These are phyloP conservation scores for Phragmatobia fuliginosa DNA, from an alignment of 2,888 invertebrate species.

Conservation along the genomic window DNA sequence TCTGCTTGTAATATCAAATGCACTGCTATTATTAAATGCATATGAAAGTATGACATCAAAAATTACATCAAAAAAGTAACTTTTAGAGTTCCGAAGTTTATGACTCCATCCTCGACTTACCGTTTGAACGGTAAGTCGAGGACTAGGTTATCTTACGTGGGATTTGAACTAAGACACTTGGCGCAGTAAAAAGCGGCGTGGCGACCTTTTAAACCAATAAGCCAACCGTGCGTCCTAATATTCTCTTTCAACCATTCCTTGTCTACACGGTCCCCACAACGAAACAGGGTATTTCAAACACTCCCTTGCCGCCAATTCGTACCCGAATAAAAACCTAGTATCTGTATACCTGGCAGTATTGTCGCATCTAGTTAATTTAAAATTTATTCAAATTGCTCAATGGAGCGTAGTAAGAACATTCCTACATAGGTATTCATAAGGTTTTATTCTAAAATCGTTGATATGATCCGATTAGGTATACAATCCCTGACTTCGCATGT, in stretches of 20 bases:
- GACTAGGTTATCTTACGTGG: no score
- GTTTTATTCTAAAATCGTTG: slow-evolving; percentile 30
- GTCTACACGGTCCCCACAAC: neutral
- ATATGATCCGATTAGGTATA: slow-evolving; percentile 39
- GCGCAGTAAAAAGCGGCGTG: no score
- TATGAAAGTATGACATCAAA: no score
- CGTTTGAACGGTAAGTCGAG: no score
- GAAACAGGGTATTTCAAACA: slow-evolving; percentile 11
- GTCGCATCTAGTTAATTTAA: slow-evolving; percentile 38
- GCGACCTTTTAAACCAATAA: no score
- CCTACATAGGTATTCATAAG: slow-evolving; percentile 32
- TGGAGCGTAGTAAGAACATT: slow-evolving; percentile 37
- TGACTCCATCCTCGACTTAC: no score
- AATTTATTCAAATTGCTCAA: slow-evolving; percentile 41
- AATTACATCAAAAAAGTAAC: no score
- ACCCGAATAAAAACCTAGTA: slow-evolving; percentile 36
- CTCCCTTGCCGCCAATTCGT: slow-evolving; percentile 24
- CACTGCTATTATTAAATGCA: no score
- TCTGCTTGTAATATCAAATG: no score
- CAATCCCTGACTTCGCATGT: slow-evolving; percentile 50
- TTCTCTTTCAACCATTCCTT: neutral
- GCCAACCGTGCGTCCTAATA: no score
- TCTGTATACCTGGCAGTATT: slow-evolving; percentile 9
- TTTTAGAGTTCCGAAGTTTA: no score
- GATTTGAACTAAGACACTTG: no score